Percentiles rank a stretch among this genome's conserved stretches.
phyloP scores from a whole-genome alignment of 2,888 invertebrate genomes.

The Drosophila limbata region DNA sequence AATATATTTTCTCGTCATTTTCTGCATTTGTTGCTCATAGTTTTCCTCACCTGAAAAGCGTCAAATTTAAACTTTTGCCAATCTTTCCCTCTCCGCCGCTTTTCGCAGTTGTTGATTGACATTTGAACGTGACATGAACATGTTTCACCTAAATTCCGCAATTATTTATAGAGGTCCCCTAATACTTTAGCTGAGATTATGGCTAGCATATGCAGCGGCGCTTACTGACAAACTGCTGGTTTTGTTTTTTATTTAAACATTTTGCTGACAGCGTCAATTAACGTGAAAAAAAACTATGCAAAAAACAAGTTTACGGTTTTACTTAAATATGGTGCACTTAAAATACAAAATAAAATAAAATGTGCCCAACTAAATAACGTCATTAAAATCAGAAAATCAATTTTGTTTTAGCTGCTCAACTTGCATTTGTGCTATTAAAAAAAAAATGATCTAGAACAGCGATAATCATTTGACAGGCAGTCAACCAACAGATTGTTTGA shows the following conservation, averaged over 20 bases:
- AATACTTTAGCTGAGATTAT: slow-evolving; percentile 43
- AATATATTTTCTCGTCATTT: slow-evolving; percentile 12
- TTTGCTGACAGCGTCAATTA: slow-evolving; percentile 76
- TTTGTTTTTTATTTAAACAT: slow-evolving; percentile 42
- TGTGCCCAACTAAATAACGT: slow-evolving; percentile 37
- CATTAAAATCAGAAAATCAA: slow-evolving; percentile 62
- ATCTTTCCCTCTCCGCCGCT: not conserved
- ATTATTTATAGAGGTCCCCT: slow-evolving; percentile 69
- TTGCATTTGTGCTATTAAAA: slow-evolving; percentile 37
- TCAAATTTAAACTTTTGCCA: slow-evolving; percentile 51
- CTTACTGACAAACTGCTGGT: slow-evolving; percentile 41
- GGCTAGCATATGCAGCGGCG: slow-evolving; percentile 27
- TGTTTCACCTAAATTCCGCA: slow-evolving; percentile 79
- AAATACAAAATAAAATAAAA: slow-evolving; percentile 1
- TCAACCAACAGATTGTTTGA: slow-evolving; percentile 27
- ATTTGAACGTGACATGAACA: slow-evolving; percentile 79
- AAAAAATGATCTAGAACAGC: slow-evolving; percentile 21
- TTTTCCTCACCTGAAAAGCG: slow-evolving; percentile 45
- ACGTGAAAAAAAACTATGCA: slow-evolving; percentile 55
- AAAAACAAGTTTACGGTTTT: slow-evolving; percentile 41
- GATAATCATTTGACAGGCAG: slow-evolving; percentile 40
- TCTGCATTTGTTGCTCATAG: slow-evolving; percentile 2
- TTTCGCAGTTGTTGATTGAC: slow-evolving; percentile 66
- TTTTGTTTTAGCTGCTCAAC: slow-evolving; percentile 42
- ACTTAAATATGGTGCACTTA: slow-evolving; percentile 30